Evolutionary conservation across 1,140 invertebrate genomes (phyloP).

Genomic region (Drosophila quadrilineata): DNA sequence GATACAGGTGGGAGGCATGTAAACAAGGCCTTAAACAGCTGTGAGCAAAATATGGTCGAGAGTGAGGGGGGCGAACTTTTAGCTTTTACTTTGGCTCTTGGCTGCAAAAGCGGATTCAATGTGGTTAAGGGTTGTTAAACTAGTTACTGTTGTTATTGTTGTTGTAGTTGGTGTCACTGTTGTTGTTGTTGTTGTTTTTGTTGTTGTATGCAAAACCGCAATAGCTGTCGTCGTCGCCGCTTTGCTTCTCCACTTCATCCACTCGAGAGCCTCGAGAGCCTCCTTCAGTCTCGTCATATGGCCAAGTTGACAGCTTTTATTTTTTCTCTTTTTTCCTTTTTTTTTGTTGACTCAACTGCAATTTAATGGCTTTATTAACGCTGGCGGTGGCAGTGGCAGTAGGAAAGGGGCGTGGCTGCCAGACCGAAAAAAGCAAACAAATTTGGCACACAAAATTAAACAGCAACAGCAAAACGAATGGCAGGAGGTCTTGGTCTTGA

Average conservation of each 20-base stretch:
- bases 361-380: constrained; percentile 79
- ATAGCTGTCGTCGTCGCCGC: constrained; percentile 47
- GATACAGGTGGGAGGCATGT: constrained; percentile 14
- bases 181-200: background rate
- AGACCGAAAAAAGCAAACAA: constrained; percentile 47
- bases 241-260: no score
- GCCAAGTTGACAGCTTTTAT: constrained; percentile 63
- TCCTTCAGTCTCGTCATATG: constrained; percentile 32
- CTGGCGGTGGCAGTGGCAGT: constrained; percentile 32
- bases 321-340: no score
- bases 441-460: constrained; percentile 71
- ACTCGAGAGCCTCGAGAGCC: no score
- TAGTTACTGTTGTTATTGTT: background rate
- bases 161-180: background rate
- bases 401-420: background rate
- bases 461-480: constrained; percentile 35
- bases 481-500: no score
- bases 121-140: constrained; percentile 5
- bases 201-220: constrained; percentile 55
- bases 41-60: constrained; percentile 30
- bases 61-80: constrained; percentile 46
- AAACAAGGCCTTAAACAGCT: constrained; percentile 45
- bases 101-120: background rate
- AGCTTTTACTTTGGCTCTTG: background rate
- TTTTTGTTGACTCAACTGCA: constrained; percentile 39